Conservation (phyloP, 1,140 invertebrate genomes). For the Aradophagus sp. region DNA sequence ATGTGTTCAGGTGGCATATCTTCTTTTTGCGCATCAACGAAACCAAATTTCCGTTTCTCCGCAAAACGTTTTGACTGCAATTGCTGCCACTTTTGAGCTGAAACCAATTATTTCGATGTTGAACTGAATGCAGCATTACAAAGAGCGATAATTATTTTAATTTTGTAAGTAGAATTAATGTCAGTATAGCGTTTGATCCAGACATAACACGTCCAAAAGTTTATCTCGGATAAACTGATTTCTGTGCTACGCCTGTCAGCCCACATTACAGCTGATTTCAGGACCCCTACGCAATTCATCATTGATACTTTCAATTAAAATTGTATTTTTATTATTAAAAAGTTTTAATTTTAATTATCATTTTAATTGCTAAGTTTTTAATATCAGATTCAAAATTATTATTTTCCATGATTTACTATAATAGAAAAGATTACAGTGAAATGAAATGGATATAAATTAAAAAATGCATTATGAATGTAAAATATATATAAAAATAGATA, state of each 20-base stretch:
- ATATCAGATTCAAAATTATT: too few species aligned
- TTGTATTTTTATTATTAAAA: too few species aligned
- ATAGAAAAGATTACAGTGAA: too few species aligned
- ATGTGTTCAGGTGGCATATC: constrained; percentile 99
- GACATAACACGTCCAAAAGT: constrained; percentile 55
- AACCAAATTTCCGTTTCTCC: constrained; percentile 98
- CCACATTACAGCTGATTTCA: constrained; percentile 79
- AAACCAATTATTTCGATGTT: constrained; percentile 38
- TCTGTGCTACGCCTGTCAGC: constrained; percentile 70
- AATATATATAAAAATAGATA: too few species aligned
- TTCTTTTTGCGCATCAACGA: constrained; percentile 99
- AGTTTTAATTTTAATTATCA: constrained; percentile 58
- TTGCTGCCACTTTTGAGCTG: constrained; percentile 98
- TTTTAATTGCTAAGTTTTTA: too few species aligned
- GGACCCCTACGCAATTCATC: constrained; percentile 83
- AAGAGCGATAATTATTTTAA: too few species aligned
- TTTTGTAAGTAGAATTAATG: not conserved
- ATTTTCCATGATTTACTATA: too few species aligned
- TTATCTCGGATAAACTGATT: constrained; percentile 66
- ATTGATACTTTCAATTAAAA: too few species aligned
- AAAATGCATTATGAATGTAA: too few species aligned
- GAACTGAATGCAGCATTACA: too few species aligned
- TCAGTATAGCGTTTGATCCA: constrained; percentile 73
- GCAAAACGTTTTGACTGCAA: constrained; percentile 97
- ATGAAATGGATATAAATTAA: too few species aligned